These are phyloP conservation scores for Lethrus apterus DNA, from an alignment of 1,140 invertebrate species.

Conservation along the genomic window DNA sequence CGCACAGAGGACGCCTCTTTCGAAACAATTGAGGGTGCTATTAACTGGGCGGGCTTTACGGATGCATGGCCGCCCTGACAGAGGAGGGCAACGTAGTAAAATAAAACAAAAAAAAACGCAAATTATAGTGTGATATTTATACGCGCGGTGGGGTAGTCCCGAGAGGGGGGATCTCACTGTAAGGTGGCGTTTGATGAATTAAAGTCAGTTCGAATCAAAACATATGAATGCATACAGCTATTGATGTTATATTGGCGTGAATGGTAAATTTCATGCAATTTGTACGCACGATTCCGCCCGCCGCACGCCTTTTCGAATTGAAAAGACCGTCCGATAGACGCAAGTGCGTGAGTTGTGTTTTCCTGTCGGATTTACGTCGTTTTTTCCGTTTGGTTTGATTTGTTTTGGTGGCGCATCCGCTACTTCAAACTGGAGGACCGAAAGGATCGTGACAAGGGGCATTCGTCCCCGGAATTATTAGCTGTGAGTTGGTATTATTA, in stretches of 20 bases:
- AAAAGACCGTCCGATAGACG: constrained; percentile 17
- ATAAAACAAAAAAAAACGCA: constrained; percentile 39
- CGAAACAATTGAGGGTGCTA: constrained; percentile 40
- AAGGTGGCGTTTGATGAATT: constrained; percentile 38
- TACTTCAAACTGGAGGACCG: constrained; percentile 37
- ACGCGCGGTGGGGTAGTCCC: constrained; percentile 39
- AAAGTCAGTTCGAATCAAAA: constrained; percentile 44
- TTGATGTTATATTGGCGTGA: constrained; percentile 4
- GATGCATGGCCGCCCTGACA: constrained; percentile 42
- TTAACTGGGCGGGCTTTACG: constrained; percentile 44
- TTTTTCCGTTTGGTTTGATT: constrained; percentile 11
- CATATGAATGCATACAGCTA: constrained; percentile 37
- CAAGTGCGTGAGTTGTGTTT: constrained; percentile 22
- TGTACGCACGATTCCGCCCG: constrained; percentile 1
- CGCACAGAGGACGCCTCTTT: constrained; percentile 27
- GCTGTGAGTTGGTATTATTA: constrained; percentile 31
- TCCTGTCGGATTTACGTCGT: not conserved
- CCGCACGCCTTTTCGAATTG: constrained; percentile 16
- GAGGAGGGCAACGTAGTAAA: constrained; percentile 40
- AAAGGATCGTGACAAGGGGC: constrained; percentile 38
- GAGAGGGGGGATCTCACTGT: constrained; percentile 34
- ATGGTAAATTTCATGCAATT: constrained; percentile 20
- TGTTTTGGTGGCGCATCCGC: constrained; percentile 16
- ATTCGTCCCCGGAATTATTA: constrained; percentile 37
- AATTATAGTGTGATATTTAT: constrained; percentile 42